Evolutionary conservation across 92 coral and sea anemone species (phyloP).

Genomic region (Epizoanthus stellaris): DNA sequence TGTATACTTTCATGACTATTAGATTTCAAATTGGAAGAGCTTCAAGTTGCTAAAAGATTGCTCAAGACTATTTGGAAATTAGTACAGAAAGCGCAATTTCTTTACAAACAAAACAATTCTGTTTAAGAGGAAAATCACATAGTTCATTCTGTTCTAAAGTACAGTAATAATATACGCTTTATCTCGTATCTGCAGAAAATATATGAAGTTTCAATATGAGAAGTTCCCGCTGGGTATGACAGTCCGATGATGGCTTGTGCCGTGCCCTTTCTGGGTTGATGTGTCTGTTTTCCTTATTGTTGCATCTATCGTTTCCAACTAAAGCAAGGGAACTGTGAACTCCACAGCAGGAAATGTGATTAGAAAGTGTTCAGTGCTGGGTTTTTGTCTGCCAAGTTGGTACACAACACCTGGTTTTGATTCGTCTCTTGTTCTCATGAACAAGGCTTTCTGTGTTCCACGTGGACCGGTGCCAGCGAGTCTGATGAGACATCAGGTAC

Average conservation of each 20-base stretch:
- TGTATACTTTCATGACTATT: conserved; percentile 18
- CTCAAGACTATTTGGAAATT: no score
- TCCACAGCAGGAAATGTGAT: conserved; percentile 14
- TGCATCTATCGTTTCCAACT: neutral
- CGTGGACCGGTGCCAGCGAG: no score
- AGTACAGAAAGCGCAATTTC: neutral
- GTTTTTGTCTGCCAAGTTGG: neutral
- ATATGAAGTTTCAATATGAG: neutral
- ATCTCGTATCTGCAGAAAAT: neutral
- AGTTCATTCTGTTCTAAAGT: neutral
- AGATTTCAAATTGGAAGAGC: conserved; percentile 15
- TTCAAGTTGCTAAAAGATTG: neutral
- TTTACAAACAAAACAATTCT: neutral
- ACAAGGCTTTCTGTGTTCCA: no score
- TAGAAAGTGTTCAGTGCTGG: conserved; percentile 16
- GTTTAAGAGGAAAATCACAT: neutral
- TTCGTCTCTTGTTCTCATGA: no score
- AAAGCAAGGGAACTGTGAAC: neutral
- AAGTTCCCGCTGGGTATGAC: neutral
- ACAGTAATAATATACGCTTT: neutral
- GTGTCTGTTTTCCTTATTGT: conserved; percentile 5
- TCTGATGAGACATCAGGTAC: no score
- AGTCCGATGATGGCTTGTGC: neutral
- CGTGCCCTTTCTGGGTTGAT: neutral
- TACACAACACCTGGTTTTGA: no score